Evolutionary conservation across 2,888 invertebrate species (phyloP).

Genomic region (Synanthedon myopaeformis): DNA sequence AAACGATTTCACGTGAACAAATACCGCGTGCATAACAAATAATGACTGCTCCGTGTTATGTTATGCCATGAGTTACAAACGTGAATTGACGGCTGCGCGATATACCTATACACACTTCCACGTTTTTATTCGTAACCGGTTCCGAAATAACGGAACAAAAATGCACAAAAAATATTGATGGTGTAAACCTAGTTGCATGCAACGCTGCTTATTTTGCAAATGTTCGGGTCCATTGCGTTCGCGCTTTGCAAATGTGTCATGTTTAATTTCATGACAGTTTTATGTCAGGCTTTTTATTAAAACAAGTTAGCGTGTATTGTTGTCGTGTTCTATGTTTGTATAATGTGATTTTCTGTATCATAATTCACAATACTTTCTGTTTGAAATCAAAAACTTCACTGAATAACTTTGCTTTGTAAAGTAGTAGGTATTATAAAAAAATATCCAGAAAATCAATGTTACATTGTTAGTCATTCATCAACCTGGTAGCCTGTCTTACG

Average conservation of each 20-base stretch:
- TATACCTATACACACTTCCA: slow-evolving; percentile 10
- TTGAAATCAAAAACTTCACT: too few relatives aligned
- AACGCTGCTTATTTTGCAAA: not conserved
- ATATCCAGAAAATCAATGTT: too few relatives aligned
- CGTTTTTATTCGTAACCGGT: slow-evolving; percentile 19
- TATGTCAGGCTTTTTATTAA: not conserved
- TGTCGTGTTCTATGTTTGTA: not conserved
- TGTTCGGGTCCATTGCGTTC: slow-evolving; percentile 1
- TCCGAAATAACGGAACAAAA: slow-evolving; percentile 10
- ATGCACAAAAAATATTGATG: slow-evolving; percentile 3
- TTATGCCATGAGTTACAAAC: slow-evolving; percentile 1
- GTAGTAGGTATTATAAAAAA: too few relatives aligned
- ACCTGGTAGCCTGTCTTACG: too few relatives aligned
- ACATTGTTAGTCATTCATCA: too few relatives aligned
- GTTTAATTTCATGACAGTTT: not conserved
- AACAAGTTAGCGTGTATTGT: not conserved
- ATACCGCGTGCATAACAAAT: not conserved
- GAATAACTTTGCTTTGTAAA: too few relatives aligned
- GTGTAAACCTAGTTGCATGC: slow-evolving; percentile 3
- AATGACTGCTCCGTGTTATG: not conserved
- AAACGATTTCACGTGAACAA: not conserved
- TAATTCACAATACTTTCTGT: slow-evolving; percentile 6
- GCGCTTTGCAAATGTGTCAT: not conserved
- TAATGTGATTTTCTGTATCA: too few relatives aligned
- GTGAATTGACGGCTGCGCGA: slow-evolving; percentile 1